Evolutionary conservation across 2,797 vertebrate species (phyloP).

Genomic region (Pelochelys cantorii): DNA sequence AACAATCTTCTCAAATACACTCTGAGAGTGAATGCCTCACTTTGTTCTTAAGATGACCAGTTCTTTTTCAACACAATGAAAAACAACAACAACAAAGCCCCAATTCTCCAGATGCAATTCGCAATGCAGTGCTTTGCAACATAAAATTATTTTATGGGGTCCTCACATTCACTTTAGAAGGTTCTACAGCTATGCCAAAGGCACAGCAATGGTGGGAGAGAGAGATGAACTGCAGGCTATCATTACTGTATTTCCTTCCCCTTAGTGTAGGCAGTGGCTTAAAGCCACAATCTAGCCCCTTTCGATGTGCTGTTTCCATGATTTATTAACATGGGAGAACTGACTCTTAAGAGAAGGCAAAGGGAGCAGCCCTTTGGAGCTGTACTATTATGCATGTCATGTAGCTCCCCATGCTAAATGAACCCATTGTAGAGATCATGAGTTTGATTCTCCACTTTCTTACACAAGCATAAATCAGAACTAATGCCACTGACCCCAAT

Average conservation of each 20-base stretch:
- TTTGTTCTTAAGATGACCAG: accelerated
- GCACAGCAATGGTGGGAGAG: neutral
- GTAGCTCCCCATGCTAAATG: accelerated
- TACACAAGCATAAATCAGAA: neutral
- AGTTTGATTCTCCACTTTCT: neutral
- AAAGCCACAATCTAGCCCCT: neutral
- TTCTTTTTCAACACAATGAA: neutral
- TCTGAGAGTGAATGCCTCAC: neutral
- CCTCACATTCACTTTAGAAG: neutral
- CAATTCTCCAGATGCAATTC: neutral
- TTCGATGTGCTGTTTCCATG: accelerated
- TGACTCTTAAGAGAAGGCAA: neutral
- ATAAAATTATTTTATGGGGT: neutral
- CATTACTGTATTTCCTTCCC: accelerated
- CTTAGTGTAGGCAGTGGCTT: accelerated
- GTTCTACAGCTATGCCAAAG: neutral
- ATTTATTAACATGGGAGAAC: neutral
- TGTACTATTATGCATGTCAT: neutral
- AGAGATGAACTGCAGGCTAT: neutral
- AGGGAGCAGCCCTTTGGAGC: neutral
- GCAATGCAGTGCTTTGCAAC: neutral
- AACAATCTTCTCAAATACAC: neutral
- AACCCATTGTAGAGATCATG: accelerated
- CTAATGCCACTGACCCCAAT: accelerated
- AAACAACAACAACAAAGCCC: neutral